Evolutionary conservation across 2,113 vertebrate species (phyloP).

Genomic region (Apodemus speciosus): DNA sequence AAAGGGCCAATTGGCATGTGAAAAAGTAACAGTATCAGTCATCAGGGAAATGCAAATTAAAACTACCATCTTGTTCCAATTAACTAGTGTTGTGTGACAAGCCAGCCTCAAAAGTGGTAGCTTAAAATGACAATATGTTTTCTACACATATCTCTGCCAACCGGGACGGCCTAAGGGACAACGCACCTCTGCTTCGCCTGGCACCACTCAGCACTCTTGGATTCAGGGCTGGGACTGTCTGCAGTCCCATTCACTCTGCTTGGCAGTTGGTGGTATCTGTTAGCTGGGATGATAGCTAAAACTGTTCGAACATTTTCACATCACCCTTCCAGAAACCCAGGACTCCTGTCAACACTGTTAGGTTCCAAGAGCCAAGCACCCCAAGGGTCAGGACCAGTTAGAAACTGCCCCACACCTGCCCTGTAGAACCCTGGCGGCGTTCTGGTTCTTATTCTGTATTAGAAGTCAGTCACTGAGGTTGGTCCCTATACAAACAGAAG

Average conservation of each 20-base stretch:
- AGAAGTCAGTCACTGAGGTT: neutral
- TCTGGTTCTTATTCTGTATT: neutral
- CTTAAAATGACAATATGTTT: neutral
- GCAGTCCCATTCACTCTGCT: neutral
- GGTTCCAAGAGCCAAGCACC: neutral
- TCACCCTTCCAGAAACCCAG: neutral
- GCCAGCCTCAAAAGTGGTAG: neutral
- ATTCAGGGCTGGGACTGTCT: neutral
- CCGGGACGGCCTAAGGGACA: neutral
- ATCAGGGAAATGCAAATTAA: conserved; percentile 21
- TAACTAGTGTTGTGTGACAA: neutral
- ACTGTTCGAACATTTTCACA: neutral
- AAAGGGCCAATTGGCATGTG: neutral
- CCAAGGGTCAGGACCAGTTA: neutral
- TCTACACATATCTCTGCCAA: neutral
- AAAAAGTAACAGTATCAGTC: neutral
- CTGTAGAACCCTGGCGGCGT: accelerated
- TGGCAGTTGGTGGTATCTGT: neutral
- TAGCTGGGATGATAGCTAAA: neutral
- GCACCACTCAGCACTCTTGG: neutral
- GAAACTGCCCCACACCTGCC: neutral
- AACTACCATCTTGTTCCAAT: conserved; percentile 5
- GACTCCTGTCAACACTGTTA: neutral
- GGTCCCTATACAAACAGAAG: neutral
- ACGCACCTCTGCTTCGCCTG: neutral